phyloP scores from a whole-genome alignment of 2,888 invertebrate genomes.

The Drosophila hamatofila region DNA sequence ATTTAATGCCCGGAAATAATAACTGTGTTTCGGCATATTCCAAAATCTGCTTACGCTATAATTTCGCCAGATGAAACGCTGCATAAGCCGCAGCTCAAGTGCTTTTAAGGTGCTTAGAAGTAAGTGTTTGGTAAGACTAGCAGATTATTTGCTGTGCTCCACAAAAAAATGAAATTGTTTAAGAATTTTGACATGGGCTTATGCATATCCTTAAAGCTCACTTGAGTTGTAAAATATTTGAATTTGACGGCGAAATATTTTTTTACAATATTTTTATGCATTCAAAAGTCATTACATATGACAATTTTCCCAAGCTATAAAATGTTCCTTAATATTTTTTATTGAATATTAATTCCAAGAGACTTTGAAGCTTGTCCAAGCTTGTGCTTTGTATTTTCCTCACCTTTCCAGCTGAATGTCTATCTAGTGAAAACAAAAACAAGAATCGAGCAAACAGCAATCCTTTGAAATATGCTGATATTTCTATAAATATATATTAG shows the following conservation, averaged over 20 bases:
- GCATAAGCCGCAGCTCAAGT: slow-evolving; percentile 1
- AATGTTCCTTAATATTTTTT: background rate
- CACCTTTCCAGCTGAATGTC: background rate
- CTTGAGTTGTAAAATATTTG: background rate
- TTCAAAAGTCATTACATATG: background rate
- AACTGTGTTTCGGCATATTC: slow-evolving; percentile 11
- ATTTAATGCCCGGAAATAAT: slow-evolving; percentile 12
- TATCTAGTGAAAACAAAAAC: background rate
- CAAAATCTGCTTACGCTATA: slow-evolving; percentile 6
- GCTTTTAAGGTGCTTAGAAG: background rate
- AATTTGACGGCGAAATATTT: background rate
- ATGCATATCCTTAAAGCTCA: background rate
- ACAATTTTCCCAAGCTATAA: background rate
- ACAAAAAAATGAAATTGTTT: background rate
- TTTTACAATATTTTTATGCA: background rate
- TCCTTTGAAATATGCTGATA: slow-evolving; percentile 23
- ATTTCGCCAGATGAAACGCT: background rate
- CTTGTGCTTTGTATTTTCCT: background rate
- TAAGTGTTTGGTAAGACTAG: background rate
- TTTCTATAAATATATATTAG: slow-evolving; percentile 14
- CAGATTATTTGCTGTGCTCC: background rate
- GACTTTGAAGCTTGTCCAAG: background rate
- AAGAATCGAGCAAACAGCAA: background rate
- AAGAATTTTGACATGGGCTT: background rate
- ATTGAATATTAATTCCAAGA: background rate